Conservation (phyloP, 2,113 vertebrate species). For the Pleuronectes platessa region DNA sequence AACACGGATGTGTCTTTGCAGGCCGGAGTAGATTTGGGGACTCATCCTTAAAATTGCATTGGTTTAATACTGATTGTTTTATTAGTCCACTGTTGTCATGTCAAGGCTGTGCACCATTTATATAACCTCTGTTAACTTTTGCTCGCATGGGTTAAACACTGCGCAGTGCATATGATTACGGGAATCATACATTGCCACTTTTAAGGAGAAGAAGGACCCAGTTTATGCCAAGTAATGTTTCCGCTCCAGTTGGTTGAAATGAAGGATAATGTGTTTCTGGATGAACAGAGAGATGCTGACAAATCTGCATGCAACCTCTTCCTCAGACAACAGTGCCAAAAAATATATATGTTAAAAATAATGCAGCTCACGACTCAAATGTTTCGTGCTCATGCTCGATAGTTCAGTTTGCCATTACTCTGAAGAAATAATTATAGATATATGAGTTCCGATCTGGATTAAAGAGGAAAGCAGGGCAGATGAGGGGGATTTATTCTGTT, state of each 20-base stretch:
- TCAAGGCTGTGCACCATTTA: constrained; percentile 64
- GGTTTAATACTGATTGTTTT: constrained; percentile 56
- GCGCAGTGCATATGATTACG: constrained; percentile 47
- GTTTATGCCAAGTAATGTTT: constrained; percentile 24
- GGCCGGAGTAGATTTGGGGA: constrained; percentile 20
- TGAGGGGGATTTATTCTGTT: background rate
- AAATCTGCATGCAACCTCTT: constrained; percentile 54
- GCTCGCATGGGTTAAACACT: constrained; percentile 40
- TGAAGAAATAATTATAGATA: constrained; percentile 9
- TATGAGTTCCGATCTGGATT: constrained; percentile 20
- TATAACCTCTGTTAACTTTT: constrained; percentile 60
- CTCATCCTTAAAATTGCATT: constrained; percentile 15
- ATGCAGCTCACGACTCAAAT: constrained; percentile 15
- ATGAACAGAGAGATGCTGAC: background rate
- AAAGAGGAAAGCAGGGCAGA: background rate
- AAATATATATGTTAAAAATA: background rate
- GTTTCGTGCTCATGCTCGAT: constrained; percentile 3
- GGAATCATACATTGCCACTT: constrained; percentile 28
- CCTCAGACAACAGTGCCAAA: constrained; percentile 69
- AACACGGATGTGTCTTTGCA: constrained; percentile 37
- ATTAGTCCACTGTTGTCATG: constrained; percentile 62
- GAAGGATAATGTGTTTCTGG: constrained; percentile 20
- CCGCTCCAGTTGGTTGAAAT: constrained; percentile 18
- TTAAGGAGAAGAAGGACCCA: constrained; percentile 24
- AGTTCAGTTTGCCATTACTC: constrained; percentile 20